Conservation (phyloP, 2,797 vertebrate genomes). For the Columba guinea region DNA sequence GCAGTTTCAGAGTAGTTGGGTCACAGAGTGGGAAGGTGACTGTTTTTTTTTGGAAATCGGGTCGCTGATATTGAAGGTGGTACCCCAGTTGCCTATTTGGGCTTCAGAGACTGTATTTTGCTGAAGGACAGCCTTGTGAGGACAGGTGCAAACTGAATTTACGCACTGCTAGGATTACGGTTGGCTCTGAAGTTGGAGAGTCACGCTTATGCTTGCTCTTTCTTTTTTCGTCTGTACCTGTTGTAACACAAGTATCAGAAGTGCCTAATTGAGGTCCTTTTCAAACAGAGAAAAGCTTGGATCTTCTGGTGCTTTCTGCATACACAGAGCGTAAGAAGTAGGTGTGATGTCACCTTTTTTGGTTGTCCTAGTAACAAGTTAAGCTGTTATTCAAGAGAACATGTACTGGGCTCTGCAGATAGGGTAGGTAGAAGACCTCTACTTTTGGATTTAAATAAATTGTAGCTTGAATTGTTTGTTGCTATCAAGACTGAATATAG, state of each 20-base stretch:
- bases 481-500: neutral
- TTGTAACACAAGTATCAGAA: neutral
- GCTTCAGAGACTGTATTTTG: neutral
- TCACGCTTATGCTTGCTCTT: neutral
- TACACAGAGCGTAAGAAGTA: neutral
- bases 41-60: neutral
- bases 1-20: neutral
- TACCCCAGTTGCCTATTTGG: neutral
- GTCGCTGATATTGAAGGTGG: neutral
- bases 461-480: neutral
- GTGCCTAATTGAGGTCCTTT: neutral
- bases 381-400: neutral
- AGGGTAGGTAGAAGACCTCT: neutral
- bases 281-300: neutral
- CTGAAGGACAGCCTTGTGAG: neutral
- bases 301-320: neutral
- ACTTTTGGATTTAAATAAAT: neutral
- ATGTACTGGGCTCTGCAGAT: neutral
- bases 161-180: neutral
- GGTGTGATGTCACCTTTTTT: constrained; percentile 30
- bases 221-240: neutral
- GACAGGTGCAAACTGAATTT: neutral
- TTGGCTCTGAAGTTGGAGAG: neutral
- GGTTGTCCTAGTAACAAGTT: constrained; percentile 50
- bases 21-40: neutral